Evolutionary conservation across 2,113 vertebrate species (phyloP).

Genomic region (Solea senegalensis): DNA sequence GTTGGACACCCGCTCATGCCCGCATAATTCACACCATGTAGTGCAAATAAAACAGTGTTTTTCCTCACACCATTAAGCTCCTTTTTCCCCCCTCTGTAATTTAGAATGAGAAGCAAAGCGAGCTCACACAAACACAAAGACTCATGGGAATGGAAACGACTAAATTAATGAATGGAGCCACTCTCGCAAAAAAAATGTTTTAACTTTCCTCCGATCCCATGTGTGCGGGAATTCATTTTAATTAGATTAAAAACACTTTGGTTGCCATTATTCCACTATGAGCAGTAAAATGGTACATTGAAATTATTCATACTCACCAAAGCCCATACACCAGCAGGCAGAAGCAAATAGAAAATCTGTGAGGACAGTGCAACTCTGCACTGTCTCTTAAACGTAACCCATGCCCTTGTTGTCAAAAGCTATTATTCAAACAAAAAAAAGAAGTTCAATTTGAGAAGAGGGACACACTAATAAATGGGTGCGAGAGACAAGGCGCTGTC

Average conservation of each 20-base stretch:
- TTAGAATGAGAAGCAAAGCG: conserved; percentile 27
- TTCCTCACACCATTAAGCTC: conserved; percentile 24
- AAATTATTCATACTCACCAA: conserved; percentile 17
- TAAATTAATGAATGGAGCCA: conserved; percentile 24
- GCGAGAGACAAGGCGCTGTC: conserved; percentile 57
- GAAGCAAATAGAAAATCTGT: conserved; percentile 22
- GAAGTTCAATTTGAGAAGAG: conserved; percentile 59
- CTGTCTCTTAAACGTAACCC: conserved; percentile 36
- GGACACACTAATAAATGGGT: conserved; percentile 57
- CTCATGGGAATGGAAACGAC: conserved; percentile 28
- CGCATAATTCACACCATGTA: conserved; percentile 46
- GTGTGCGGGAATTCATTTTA: conserved; percentile 23
- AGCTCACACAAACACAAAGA: conserved; percentile 23
- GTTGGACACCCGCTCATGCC: conserved; percentile 30
- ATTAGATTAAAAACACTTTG: conserved; percentile 38
- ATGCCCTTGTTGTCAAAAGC: conserved; percentile 60
- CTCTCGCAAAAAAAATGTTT: conserved; percentile 23
- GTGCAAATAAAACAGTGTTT: conserved; percentile 45
- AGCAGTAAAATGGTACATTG: conserved; percentile 44
- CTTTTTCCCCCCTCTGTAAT: conserved; percentile 11
- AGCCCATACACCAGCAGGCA: conserved; percentile 36
- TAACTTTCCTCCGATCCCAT: conserved; percentile 8
- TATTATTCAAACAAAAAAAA: conserved; percentile 55
- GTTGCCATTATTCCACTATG: conserved; percentile 27
- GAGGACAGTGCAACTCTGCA: background rate